Base-by-base conservation (phyloP, 1,140 invertebrate species). In the Ganaspis sp. region DNA sequence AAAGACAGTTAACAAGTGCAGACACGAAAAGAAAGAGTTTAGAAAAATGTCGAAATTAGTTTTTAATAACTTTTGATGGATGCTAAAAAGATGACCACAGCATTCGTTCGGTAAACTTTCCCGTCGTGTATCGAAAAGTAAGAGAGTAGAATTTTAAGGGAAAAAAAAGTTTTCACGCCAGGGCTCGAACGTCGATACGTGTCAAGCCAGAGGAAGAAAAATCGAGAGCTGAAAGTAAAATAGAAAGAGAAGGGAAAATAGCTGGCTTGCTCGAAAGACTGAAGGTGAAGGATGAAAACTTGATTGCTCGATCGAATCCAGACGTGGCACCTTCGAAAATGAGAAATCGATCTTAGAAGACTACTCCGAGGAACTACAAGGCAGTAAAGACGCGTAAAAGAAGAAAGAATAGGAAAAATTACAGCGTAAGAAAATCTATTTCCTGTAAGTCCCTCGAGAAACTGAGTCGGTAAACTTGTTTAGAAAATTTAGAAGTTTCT, bases 251-350 rank as follows among this genome's bases (percentile, higher is more conserved):
- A 54, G 17, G 21, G 26, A 64, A 26, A 29, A 49, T 49, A 49
- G 45, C 17, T 49, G 45, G 45, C 45, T 34, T 29, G 58, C 58
- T 26, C 15, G 26, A 64, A 64, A 64, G 58, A 64, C 58, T 64
- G 58, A 64, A 64, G 58, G 58, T 64, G 58, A 64, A 64, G 58
- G 58, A 64, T 64, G 58, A 64, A 64, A 64, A 64, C 58, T 64
- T 64, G 58, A 64, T 64, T 64, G 58, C 23, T 29, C 58, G 58
- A 34, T 64, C 58, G 58, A 64, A 64, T 64, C 58, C 58, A 64
- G 58, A 69, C 34, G 54, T 19, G 64, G 72, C 58, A 73, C 72
- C 70, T 72, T 69, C 58, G 53, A 69, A 76, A 81, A 70, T 40
- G 74, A 77, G 34, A 49, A 75, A 34, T 72, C 42, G 11, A 45